A percentile compares a stretch with the other conserved stretches of the same genome.
These are phyloP conservation scores for Darwinula stevensoni DNA, from an alignment of 2,888 invertebrate species.

Conservation along the genomic window DNA sequence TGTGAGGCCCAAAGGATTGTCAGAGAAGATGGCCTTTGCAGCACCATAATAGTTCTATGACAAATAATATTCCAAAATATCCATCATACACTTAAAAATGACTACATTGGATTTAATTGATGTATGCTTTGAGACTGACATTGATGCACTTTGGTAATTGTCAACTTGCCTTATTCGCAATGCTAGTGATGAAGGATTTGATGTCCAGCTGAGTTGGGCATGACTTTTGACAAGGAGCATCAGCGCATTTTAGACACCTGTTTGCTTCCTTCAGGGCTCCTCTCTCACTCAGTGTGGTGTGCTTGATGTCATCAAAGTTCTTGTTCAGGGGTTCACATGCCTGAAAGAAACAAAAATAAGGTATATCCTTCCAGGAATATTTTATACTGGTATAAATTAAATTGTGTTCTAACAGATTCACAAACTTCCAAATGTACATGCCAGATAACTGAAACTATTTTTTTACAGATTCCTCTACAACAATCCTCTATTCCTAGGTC, in stretches of 20 bases:
- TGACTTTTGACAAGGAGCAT: constrained; percentile 93
- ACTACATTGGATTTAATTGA: background rate
- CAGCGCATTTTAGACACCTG: constrained; percentile 66
- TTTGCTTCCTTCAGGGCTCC: constrained; percentile 70
- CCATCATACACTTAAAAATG: background rate
- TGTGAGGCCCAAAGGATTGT: constrained; percentile 79
- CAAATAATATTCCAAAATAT: constrained; percentile 3
- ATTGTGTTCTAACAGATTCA: too few species aligned
- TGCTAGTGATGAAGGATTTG: constrained; percentile 85
- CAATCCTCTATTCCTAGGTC: too few species aligned
- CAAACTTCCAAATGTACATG: too few species aligned
- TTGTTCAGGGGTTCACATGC: constrained; percentile 36
- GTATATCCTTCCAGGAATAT: too few species aligned
- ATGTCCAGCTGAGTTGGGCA: constrained; percentile 94
- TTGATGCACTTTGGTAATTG: too few species aligned
- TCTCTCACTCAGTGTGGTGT: constrained; percentile 81
- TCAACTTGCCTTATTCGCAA: constrained; percentile 56
- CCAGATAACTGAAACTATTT: too few species aligned
- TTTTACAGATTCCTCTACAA: too few species aligned
- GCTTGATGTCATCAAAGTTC: constrained; percentile 89
- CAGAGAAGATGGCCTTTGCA: constrained; percentile 71
- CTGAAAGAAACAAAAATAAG: constrained; percentile 19
- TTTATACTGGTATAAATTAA: too few species aligned
- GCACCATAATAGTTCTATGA: constrained; percentile 87
- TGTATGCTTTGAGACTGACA: too few species aligned